Evolutionary conservation across 1,140 invertebrate species (phyloP).

Genomic region (Drosophila tani): DNA sequence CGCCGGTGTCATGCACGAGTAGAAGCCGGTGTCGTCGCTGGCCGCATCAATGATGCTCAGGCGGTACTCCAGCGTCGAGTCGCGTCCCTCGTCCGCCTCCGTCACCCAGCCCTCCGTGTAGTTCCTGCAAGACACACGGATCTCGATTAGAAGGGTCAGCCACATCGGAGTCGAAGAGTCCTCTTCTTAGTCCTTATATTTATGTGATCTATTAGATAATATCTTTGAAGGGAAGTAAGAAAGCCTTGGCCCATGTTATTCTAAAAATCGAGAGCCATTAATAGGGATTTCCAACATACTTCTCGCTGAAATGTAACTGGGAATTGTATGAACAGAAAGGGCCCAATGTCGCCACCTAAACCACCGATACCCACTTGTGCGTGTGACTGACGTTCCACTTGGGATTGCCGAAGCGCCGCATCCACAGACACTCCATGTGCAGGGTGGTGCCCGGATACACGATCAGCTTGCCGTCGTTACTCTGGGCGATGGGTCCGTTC

Average conservation of each 20-base stretch:
- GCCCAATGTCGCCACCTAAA: not conserved
- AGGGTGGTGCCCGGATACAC: slow-evolving; percentile 93
- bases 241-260: not conserved
- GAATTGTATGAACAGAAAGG: slow-evolving; percentile 2
- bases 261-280: no score
- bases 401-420: slow-evolving; percentile 92
- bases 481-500: slow-evolving; percentile 93
- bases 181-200: not conserved
- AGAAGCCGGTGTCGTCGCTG: slow-evolving; percentile 92
- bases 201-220: not conserved
- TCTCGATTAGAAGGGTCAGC: not conserved
- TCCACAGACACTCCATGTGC: slow-evolving; percentile 95
- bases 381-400: slow-evolving; percentile 92
- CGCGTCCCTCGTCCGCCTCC: slow-evolving; percentile 91
- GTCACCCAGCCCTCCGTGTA: slow-evolving; percentile 94
- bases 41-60: slow-evolving; percentile 92
- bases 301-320: slow-evolving; percentile 15
- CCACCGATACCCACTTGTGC: slow-evolving; percentile 86
- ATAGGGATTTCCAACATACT: not conserved
- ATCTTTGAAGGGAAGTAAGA: not conserved
- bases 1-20: slow-evolving; percentile 93
- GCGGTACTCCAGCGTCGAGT: slow-evolving; percentile 92
- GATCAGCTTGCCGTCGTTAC: slow-evolving; percentile 92
- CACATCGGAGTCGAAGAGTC: not conserved
- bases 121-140: slow-evolving; percentile 85